Evolutionary conservation across 2,113 vertebrate genomes (phyloP), one percentile per base, ranked within the genome.

Genomic region (Sphaerodactylus townsendi): DNA sequence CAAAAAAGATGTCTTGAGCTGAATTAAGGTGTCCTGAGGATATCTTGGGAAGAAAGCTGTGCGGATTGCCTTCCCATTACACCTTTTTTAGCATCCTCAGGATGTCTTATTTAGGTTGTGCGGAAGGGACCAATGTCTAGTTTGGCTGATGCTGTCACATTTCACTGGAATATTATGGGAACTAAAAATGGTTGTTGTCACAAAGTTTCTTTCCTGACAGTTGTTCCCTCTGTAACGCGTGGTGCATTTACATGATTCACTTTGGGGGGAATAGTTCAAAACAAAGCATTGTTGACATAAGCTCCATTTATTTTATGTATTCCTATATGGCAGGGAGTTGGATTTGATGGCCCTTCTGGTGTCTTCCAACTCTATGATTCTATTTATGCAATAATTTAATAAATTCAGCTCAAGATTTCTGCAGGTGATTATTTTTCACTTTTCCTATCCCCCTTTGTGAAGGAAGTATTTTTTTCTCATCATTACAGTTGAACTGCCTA

Each of bases 341-440:
- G n/a, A n/a, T n/a, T n/a, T n/a, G n/a, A n/a, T n/a, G n/a, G n/a
- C n/a, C n/a, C n/a, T n/a, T n/a, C n/a, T n/a, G n/a, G n/a, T n/a
- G n/a, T n/a, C n/a, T n/a, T n/a, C n/a, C n/a, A n/a, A n/a, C n/a
- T n/a, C n/a, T n/a, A n/a, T n/a, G n/a, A n/a, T n/a, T n/a, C n/a
- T n/a, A n/a, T 44, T 77, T 72, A 72, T 82, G 6, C 17, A 80
- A 82, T 87, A 87, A 76, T 84, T 33, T 53, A 90, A 82, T 84
- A 33, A 33, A 53, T 86, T 68, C 21, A 80, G n/a, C 83, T 66
- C 48, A 93, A 83, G 74, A 59, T 64, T 79, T 86, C 28, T 77
- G 81, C 56, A 77, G 30, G 37, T 39, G 48, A 69, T 33, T 46
- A 79, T 88, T 85, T 84, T 78, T 88, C 23, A 74, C 2, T 0